phyloP scores from a whole-genome alignment of 2,888 invertebrate species.

The Heliconius hortense region DNA sequence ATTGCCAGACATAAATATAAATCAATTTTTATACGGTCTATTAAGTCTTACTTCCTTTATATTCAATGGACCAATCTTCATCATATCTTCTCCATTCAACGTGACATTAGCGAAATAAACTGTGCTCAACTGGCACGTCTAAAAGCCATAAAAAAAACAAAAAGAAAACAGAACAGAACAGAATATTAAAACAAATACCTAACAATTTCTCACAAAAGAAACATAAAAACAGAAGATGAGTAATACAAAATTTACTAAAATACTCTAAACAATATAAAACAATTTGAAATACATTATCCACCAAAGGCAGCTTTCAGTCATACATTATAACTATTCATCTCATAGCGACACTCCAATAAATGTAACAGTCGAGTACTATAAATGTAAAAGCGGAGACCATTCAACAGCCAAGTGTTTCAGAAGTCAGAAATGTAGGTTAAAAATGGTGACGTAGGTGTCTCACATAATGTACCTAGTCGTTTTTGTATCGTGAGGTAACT shows the following conservation, averaged over 20 bases:
- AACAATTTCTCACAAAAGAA: neutral
- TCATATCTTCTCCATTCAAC: too few relatives aligned
- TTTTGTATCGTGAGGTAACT: too few relatives aligned
- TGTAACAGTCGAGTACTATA: slow-evolving; percentile 1
- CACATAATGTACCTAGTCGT: neutral
- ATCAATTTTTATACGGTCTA: too few relatives aligned
- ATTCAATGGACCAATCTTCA: too few relatives aligned
- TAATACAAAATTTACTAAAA: neutral
- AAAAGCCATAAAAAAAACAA: too few relatives aligned
- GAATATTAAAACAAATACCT: too few relatives aligned
- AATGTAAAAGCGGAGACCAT: slow-evolving; percentile 15
- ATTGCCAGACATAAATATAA: too few relatives aligned
- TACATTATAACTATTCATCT: slow-evolving; percentile 4
- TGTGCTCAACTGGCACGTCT: too few relatives aligned
- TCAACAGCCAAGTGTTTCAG: slow-evolving; percentile 19
- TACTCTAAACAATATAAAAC: neutral
- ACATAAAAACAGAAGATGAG: neutral
- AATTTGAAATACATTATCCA: neutral
- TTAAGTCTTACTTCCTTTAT: too few relatives aligned
- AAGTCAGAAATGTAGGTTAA: slow-evolving; percentile 21
- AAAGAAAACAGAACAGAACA: too few relatives aligned
- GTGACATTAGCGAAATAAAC: too few relatives aligned
- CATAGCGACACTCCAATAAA: slow-evolving; percentile 14
- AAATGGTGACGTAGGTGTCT: slow-evolving; percentile 18
- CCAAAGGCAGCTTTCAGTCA: slow-evolving; percentile 1